Evolutionary conservation across 2,888 invertebrate genomes (phyloP).

Genomic region (Criorhina ranunculi): DNA sequence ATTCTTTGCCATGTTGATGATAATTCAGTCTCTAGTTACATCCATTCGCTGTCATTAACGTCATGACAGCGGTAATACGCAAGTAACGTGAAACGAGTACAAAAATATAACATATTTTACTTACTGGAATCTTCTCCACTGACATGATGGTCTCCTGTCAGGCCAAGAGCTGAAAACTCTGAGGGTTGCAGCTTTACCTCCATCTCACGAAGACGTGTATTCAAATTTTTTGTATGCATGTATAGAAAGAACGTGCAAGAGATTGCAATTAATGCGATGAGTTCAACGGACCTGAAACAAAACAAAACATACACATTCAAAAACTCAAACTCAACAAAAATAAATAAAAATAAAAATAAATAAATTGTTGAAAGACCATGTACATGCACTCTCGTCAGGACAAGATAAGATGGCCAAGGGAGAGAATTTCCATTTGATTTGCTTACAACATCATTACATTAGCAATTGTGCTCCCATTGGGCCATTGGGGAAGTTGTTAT

Average conservation of each 20-base stretch:
- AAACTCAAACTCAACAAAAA: constrained; percentile 9
- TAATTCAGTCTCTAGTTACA: constrained; percentile 48
- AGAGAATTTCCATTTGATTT: constrained; percentile 46
- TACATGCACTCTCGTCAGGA: constrained; percentile 43
- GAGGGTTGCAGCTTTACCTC: constrained; percentile 90
- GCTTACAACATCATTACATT: constrained; percentile 65
- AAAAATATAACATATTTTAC: constrained; percentile 79
- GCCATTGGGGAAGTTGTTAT: constrained; percentile 21
- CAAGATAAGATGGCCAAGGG: constrained; percentile 43
- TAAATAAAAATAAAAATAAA: constrained; percentile 21
- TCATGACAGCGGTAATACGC: constrained; percentile 24
- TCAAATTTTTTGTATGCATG: constrained; percentile 92
- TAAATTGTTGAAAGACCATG: constrained; percentile 19
- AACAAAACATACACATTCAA: constrained; percentile 76
- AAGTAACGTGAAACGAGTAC: constrained; percentile 5
- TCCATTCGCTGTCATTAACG: constrained; percentile 55
- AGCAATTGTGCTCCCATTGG: constrained; percentile 40
- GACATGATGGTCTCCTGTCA: constrained; percentile 83
- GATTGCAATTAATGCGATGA: constrained; percentile 92
- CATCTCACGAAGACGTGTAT: constrained; percentile 92
- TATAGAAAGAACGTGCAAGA: constrained; percentile 94
- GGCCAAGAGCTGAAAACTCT: constrained; percentile 85
- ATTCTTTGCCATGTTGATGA: constrained; percentile 41
- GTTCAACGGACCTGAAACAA: constrained; percentile 91
- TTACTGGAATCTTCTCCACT: constrained; percentile 83